phyloP scores from a whole-genome alignment of 2,888 invertebrate genomes.

The Temnothorax unifasciatus region DNA sequence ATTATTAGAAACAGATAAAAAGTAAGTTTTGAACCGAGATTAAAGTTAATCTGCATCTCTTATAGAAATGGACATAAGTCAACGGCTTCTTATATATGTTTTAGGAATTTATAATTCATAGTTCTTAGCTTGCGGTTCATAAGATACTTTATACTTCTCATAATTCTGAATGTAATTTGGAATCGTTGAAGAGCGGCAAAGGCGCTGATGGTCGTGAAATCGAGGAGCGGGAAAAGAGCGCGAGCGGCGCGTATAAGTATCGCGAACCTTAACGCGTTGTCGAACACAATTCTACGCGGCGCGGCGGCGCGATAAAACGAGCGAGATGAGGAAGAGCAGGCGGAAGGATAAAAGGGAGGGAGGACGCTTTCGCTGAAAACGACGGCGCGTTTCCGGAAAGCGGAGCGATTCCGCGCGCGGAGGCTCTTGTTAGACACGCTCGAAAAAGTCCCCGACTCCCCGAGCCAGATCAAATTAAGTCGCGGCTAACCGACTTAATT shows the following conservation, averaged over 20 bases:
- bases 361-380: slow-evolving; percentile 31
- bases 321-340: not conserved
- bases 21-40: too few relatives aligned
- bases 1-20: too few relatives aligned
- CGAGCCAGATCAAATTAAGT: slow-evolving; percentile 64
- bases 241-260: not conserved
- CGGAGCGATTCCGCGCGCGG: slow-evolving; percentile 50
- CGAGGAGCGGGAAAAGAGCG: not conserved
- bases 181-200: not conserved
- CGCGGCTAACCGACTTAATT: slow-evolving; percentile 57
- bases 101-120: not conserved
- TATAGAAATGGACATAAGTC: not conserved
- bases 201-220: not conserved
- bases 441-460: slow-evolving; percentile 55
- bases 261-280: not conserved
- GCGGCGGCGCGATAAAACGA: slow-evolving; percentile 1
- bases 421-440: slow-evolving; percentile 74
- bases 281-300: not conserved
- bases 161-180: not conserved
- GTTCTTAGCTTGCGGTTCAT: too few relatives aligned
- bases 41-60: too few relatives aligned
- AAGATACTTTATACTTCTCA: not conserved
- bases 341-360: not conserved
- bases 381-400: slow-evolving; percentile 52
- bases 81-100: not conserved